Conservation (phyloP, 2,888 invertebrate genomes). For the Sesia apiformis region DNA sequence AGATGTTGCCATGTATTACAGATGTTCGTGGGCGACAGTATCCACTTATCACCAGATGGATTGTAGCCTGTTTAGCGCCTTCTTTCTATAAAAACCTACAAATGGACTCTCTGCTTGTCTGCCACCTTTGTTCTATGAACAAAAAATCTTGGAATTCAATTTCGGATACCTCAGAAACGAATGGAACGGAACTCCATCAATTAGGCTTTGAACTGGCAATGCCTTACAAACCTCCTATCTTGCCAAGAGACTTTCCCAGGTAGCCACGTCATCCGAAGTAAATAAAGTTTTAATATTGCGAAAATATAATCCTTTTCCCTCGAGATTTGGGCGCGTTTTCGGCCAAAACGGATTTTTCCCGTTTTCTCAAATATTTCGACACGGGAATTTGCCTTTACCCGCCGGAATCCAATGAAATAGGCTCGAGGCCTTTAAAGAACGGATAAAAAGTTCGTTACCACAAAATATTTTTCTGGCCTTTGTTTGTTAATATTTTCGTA, state of each 20-base stretch:
- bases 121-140: no score
- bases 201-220: no score
- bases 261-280: not conserved
- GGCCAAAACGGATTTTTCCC: not conserved
- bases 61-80: no score
- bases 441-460: not conserved
- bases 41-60: no score
- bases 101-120: no score
- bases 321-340: not conserved
- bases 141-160: no score
- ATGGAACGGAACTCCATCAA: no score
- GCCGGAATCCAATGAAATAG: not conserved
- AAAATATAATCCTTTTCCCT: not conserved
- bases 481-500: not conserved
- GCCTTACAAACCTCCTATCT: not conserved
- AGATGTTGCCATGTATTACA: no score
- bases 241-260: not conserved
- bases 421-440: not conserved
- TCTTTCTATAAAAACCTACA: no score
- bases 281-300: not conserved
- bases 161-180: no score
- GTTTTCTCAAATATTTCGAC: slow-evolving; percentile 29
- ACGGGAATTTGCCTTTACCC: slow-evolving; percentile 17
- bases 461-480: not conserved
- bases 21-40: no score